Evolutionary conservation across 64 coral and sea anemone species (phyloP), one percentile per base, ranked within the genome.

Genomic region (Pocillopora verrucosa): DNA sequence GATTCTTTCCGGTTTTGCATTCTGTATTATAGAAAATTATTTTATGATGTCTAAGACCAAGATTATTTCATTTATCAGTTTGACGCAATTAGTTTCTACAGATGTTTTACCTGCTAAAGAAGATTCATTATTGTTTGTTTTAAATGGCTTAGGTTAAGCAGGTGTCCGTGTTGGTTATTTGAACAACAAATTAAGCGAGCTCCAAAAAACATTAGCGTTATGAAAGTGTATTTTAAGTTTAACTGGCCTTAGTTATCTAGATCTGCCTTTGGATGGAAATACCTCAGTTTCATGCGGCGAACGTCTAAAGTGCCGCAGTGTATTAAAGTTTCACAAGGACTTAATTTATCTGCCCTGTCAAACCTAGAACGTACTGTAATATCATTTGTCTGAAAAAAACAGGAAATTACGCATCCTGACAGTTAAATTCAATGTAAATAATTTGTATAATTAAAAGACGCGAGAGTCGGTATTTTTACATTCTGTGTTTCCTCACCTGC

Each of bases 371-470:
- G 3, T 77, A 20, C 1, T 38, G 20, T 51, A 51, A 22, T 56
- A 56, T 13, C 19, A 38, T 56, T 10, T 75, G 13, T 24, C 38
- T 38, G 17, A 51, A 56, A 45, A 45, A 77, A 15, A 58, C 20
- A 45, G 75, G 75, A 77, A 58, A 7, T 77, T 11, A 5, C 19
- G 56, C 56, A 77, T 77, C 75, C 75, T 20, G 73, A 7, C 45
- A 19, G 16, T 57, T 77, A 9, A 77, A 51, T 77, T 77, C 6
- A n/a, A 58, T 22, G 10, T 11, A 20, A 13, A 6, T 9, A 77
- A 11, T 58, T 19, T 51, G 41, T 51, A 7, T 77, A 77, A 77
- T 77, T 77, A 77, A 77, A 77, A 77, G 15, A 76, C 38, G 22
- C 9, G 56, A 56, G 10, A 70, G 9, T 70, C 67, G 67, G 5